A percentile compares a stretch with the other conserved stretches of the same genome.
Conservation (phyloP, 1,140 invertebrate species). For the Zaprionus kolodkinae region DNA sequence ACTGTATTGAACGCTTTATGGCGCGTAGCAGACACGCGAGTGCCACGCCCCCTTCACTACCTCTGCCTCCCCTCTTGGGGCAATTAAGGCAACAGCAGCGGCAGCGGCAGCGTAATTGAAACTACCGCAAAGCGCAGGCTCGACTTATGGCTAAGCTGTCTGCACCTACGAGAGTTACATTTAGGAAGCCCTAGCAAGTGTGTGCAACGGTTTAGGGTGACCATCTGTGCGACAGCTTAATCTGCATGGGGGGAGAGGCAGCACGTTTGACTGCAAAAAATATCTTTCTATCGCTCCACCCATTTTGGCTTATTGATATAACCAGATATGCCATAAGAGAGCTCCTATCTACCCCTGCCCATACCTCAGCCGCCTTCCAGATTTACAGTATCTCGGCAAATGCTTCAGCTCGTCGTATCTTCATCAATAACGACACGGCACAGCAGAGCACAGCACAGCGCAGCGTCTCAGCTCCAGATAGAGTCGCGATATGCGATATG, state of each 20-base stretch:
- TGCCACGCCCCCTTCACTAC: conserved; percentile 7
- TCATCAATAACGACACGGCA: conserved; percentile 79
- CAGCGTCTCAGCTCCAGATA: conserved; percentile 77
- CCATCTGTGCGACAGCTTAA: conserved; percentile 44
- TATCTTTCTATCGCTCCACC: conserved; percentile 67
- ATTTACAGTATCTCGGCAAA: conserved; percentile 66
- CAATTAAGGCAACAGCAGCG: conserved; percentile 72
- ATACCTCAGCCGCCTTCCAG: conserved; percentile 13
- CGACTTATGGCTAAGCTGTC: conserved; percentile 54
- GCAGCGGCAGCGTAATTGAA: conserved; percentile 64
- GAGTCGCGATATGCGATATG: conserved; percentile 78
- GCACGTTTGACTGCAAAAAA: background rate
- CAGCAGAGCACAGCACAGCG: conserved; percentile 62
- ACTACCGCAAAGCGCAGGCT: conserved; percentile 65
- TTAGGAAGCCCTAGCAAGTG: conserved; percentile 60
- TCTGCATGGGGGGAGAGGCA: conserved; percentile 19
- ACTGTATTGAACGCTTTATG: conserved; percentile 82
- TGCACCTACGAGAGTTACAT: conserved; percentile 34
- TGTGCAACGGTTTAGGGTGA: conserved; percentile 53
- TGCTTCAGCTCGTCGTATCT: conserved; percentile 64
- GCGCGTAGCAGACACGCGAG: conserved; percentile 72
- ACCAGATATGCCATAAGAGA: conserved; percentile 67
- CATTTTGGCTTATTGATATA: conserved; percentile 84
- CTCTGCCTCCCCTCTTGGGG: background rate
- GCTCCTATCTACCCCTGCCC: background rate